Conservation (phyloP, 2,888 invertebrate species). For the Ectemnius lituratus region DNA sequence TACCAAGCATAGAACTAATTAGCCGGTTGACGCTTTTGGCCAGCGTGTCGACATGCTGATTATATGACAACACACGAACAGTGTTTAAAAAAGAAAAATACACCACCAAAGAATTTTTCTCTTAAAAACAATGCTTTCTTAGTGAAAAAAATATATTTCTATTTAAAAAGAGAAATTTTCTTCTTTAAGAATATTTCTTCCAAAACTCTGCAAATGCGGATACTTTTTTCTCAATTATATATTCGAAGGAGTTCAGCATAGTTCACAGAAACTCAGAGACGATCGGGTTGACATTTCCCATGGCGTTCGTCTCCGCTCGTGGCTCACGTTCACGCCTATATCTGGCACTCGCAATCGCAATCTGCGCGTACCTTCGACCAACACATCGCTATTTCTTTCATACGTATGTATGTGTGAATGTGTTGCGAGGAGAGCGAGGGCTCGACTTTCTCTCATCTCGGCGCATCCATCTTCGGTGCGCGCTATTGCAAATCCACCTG, state of each 20-base stretch:
- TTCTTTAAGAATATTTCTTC: neutral
- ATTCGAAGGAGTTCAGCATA: neutral
- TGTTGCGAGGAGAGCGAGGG: conserved; percentile 31
- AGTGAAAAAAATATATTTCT: neutral
- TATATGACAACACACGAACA: no score
- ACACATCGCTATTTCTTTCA: conserved; percentile 30
- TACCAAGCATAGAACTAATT: no score
- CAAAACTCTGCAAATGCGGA: neutral
- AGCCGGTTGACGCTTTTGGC: no score
- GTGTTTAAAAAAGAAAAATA: no score
- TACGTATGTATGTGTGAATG: conserved; percentile 17
- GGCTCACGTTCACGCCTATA: conserved; percentile 41
- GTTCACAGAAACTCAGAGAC: neutral
- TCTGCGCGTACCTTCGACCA: conserved; percentile 26
- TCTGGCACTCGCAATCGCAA: conserved; percentile 29
- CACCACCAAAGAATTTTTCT: no score
- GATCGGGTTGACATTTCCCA: conserved; percentile 41
- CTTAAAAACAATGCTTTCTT: neutral
- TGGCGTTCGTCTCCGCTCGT: conserved; percentile 13
- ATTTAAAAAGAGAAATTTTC: neutral
- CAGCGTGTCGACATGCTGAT: no score
- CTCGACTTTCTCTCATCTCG: conserved; percentile 55
- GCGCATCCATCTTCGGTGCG: conserved; percentile 46
- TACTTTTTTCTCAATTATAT: neutral
- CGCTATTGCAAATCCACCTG: conserved; percentile 39